Percentiles rank a stretch among this genome's conserved stretches.
These are phyloP conservation scores for Enhydra lutris DNA, from an alignment of 2,113 vertebrate species.

Conservation along the genomic window DNA sequence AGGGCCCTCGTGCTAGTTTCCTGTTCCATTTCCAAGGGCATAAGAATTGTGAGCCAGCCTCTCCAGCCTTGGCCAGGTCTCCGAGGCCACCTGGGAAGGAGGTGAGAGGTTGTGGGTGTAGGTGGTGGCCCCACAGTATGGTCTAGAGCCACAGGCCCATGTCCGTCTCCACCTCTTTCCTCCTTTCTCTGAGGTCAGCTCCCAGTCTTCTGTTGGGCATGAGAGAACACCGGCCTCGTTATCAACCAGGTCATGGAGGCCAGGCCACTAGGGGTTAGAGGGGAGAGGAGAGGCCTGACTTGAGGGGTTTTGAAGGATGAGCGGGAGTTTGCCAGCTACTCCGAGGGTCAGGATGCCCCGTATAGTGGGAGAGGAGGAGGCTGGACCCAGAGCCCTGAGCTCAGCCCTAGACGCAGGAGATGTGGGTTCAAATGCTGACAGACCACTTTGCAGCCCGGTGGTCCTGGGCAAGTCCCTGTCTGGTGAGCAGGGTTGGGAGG, in stretches of 20 bases:
- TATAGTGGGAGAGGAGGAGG: neutral
- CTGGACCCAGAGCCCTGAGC: neutral
- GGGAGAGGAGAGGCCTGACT: neutral
- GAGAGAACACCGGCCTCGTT: neutral
- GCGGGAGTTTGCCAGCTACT: neutral
- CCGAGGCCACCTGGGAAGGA: neutral
- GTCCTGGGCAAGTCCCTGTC: neutral
- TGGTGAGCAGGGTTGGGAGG: neutral
- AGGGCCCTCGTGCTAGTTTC: neutral
- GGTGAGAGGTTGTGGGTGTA: neutral
- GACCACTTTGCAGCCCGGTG: neutral
- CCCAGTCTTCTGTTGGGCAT: neutral
- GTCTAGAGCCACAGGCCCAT: neutral
- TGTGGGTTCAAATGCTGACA: neutral
- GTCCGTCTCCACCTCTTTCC: neutral
- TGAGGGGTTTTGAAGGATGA: neutral
- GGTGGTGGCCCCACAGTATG: too few species aligned
- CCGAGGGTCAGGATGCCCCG: neutral
- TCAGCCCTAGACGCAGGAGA: neutral
- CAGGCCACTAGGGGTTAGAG: neutral
- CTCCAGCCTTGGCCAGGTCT: neutral
- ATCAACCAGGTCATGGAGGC: neutral
- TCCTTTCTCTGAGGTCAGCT: neutral
- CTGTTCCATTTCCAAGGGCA: neutral
- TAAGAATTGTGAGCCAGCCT: too few species aligned